Conservation (phyloP, 2,797 vertebrate genomes). For the Myotis planiceps region DNA sequence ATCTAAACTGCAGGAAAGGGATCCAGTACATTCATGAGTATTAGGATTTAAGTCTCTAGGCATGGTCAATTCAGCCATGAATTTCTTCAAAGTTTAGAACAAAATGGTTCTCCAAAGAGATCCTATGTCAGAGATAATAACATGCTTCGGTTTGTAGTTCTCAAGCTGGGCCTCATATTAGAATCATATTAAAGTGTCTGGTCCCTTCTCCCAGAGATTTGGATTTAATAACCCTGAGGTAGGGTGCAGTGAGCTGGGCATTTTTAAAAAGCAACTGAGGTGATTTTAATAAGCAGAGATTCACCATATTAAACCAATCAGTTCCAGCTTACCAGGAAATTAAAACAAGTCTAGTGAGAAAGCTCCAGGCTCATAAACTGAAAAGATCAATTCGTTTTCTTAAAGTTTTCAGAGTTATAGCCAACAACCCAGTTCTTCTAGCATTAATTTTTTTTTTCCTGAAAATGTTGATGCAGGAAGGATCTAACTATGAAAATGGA, state of each 20-base stretch:
- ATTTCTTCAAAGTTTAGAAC: slow-evolving; percentile 5
- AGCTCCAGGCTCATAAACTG: neutral
- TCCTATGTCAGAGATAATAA: neutral
- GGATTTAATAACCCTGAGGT: slow-evolving; percentile 19
- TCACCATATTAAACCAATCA: slow-evolving; percentile 45
- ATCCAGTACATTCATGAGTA: neutral
- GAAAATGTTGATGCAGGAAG: neutral
- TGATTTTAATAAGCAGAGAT: slow-evolving; percentile 59
- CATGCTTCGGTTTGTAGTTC: neutral
- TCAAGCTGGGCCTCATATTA: neutral
- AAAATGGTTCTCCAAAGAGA: neutral
- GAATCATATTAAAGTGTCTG: slow-evolving; percentile 13
- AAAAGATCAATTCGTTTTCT: slow-evolving; percentile 48
- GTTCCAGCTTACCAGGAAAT: slow-evolving; percentile 53
- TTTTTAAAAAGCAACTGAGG: slow-evolving; percentile 15
- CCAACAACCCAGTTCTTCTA: neutral
- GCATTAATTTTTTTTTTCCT: neutral
- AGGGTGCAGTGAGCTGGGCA: neutral
- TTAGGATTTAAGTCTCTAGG: neutral
- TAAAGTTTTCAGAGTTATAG: slow-evolving; percentile 30
- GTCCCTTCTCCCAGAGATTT: neutral
- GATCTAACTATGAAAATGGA: neutral
- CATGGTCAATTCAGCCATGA: neutral
- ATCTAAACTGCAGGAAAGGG: neutral
- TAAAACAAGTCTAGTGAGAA: slow-evolving; percentile 53